phyloP scores from a whole-genome alignment of 2,888 invertebrate species.

The Amorpha juglandis region DNA sequence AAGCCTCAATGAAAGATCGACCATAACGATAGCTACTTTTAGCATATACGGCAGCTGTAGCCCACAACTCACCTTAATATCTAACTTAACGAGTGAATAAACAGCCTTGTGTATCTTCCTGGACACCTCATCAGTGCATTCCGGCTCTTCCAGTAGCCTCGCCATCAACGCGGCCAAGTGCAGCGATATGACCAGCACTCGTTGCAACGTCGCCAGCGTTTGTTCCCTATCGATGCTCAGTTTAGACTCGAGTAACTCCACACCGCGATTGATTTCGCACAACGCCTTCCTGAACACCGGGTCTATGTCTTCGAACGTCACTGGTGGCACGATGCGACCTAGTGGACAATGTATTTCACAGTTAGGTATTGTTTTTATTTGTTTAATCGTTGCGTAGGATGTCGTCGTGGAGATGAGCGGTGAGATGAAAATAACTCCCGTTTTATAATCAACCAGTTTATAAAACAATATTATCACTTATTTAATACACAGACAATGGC shows the following conservation, averaged over 20 bases:
- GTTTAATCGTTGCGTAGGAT: too few species aligned
- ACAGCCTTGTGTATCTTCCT: slow-evolving; percentile 88
- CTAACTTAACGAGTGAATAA: slow-evolving; percentile 90
- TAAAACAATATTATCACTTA: too few species aligned
- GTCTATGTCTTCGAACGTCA: slow-evolving; percentile 92
- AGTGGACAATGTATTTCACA: slow-evolving; percentile 30
- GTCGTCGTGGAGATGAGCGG: too few species aligned
- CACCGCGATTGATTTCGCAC: slow-evolving; percentile 88
- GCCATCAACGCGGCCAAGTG: slow-evolving; percentile 92
- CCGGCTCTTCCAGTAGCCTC: slow-evolving; percentile 85
- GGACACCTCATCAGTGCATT: slow-evolving; percentile 76
- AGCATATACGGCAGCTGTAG: not conserved
- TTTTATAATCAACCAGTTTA: too few species aligned
- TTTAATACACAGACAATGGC: too few species aligned
- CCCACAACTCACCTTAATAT: slow-evolving; percentile 80
- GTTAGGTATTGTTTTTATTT: not conserved
- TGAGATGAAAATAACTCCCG: too few species aligned
- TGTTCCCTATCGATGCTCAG: slow-evolving; percentile 88
- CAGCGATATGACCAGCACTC: slow-evolving; percentile 93
- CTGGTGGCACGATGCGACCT: slow-evolving; percentile 90
- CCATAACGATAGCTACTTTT: not conserved
- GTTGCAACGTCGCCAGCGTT: slow-evolving; percentile 88
- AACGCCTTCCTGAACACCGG: slow-evolving; percentile 93
- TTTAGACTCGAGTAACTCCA: slow-evolving; percentile 84
- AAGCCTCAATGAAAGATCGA: too few species aligned